Conservation (phyloP, 1,140 invertebrate genomes). For the Pogonognathellus flavescens region DNA sequence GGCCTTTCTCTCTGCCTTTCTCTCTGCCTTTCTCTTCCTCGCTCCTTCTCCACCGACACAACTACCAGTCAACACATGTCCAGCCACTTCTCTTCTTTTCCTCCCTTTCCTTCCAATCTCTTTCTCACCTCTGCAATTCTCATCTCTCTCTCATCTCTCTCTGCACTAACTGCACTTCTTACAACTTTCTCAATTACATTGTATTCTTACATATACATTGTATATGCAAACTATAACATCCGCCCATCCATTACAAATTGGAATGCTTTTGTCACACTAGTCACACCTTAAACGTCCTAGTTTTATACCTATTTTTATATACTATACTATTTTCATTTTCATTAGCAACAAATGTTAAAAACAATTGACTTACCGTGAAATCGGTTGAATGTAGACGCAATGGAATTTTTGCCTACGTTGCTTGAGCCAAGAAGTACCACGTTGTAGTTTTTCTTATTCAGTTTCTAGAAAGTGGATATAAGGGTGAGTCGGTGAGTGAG, state of each 20-base stretch:
- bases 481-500: too few species aligned
- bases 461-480: not conserved
- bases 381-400: slow-evolving; percentile 28
- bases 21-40: not conserved
- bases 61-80: not conserved
- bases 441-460: slow-evolving; percentile 15
- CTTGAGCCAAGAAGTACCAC: slow-evolving; percentile 27
- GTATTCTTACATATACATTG: too few species aligned
- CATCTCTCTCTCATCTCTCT: too few species aligned
- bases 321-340: too few species aligned
- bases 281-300: not conserved
- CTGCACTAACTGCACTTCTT: too few species aligned
- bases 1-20: not conserved
- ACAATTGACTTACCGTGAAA: slow-evolving; percentile 16
- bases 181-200: too few species aligned
- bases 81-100: too few species aligned
- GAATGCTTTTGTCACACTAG: too few species aligned
- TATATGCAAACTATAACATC: too few species aligned
- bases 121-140: too few species aligned
- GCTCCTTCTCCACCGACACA: not conserved
- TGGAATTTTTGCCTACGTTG: slow-evolving; percentile 32
- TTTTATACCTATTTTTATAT: not conserved
- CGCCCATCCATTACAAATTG: too few species aligned
- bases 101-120: too few species aligned
- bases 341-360: not conserved